A percentile compares a stretch with the other conserved stretches of the same genome.
phyloP scores from a whole-genome alignment of 2,888 invertebrate genomes.

The Aricia artaxerxes region DNA sequence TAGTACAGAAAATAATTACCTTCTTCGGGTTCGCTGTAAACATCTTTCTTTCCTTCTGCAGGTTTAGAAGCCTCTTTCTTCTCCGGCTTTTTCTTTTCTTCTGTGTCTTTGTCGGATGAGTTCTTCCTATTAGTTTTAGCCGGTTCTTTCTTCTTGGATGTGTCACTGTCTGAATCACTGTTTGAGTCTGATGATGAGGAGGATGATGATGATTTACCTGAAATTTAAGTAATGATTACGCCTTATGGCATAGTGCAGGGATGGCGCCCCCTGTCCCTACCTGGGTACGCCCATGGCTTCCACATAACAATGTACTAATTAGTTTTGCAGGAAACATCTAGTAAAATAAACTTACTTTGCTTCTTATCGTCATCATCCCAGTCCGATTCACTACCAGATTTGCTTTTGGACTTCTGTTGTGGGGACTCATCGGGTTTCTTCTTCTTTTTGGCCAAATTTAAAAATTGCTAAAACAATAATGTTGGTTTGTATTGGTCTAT shows the following conservation, averaged over 20 bases:
- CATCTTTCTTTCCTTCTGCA: constrained; percentile 71
- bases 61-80: constrained; percentile 67
- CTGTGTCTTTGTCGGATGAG: constrained; percentile 60
- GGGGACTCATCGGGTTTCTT: constrained; percentile 80
- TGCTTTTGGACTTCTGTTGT: constrained; percentile 60
- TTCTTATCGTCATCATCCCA: constrained; percentile 73
- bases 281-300: too few relatives aligned
- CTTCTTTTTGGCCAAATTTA: constrained; percentile 90
- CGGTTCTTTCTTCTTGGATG: constrained; percentile 65
- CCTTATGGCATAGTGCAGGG: too few relatives aligned
- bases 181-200: constrained; percentile 80
- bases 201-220: constrained; percentile 43
- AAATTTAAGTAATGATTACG: neutral
- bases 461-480: constrained; percentile 83
- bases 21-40: constrained; percentile 90
- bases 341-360: constrained; percentile 47
- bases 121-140: constrained; percentile 61
- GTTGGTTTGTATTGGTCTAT: too few relatives aligned
- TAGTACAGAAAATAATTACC: constrained; percentile 63
- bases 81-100: constrained; percentile 63
- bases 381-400: constrained; percentile 80
- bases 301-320: too few relatives aligned
- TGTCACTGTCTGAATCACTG: constrained; percentile 62
- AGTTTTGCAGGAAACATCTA: too few relatives aligned
- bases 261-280: too few relatives aligned